Evolutionary conservation across 2,888 invertebrate genomes (phyloP).

Genomic region (Tyria jacobaeae): DNA sequence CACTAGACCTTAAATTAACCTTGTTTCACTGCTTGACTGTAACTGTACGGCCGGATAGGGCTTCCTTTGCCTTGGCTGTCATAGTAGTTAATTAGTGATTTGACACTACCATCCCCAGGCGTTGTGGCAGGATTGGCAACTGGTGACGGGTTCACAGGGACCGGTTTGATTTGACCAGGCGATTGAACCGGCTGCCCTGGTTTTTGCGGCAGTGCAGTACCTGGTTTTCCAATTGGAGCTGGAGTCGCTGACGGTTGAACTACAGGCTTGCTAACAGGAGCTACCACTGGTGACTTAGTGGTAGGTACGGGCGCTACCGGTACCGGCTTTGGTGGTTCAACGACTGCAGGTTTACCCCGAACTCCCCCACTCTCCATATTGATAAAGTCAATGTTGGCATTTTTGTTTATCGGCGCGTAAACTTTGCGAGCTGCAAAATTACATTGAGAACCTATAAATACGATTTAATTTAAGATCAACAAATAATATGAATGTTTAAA

Average conservation of each 20-base stretch:
- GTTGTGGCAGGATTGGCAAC: constrained; percentile 66
- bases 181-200: constrained; percentile 18
- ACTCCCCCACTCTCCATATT: constrained; percentile 76
- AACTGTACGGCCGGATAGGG: constrained; percentile 76
- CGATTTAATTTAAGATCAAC: neutral
- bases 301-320: constrained; percentile 15
- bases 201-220: constrained; percentile 24
- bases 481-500: neutral
- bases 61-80: constrained; percentile 78
- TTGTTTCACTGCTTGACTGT: constrained; percentile 82
- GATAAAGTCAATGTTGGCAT: constrained; percentile 79
- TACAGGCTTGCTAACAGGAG: constrained; percentile 38
- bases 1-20: constrained; percentile 54
- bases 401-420: constrained; percentile 67
- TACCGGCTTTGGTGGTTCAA: constrained; percentile 32
- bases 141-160: constrained; percentile 67
- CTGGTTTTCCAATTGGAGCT: constrained; percentile 33
- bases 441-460: neutral
- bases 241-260: constrained; percentile 27
- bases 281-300: constrained; percentile 30
- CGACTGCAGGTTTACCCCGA: constrained; percentile 38
- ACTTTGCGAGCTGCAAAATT: constrained; percentile 47
- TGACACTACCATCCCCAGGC: constrained; percentile 76
- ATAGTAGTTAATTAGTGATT: constrained; percentile 76
- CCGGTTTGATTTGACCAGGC: constrained; percentile 65